Base-by-base conservation (phyloP, 2,113 vertebrate species). In the Eudorcas thomsonii region DNA sequence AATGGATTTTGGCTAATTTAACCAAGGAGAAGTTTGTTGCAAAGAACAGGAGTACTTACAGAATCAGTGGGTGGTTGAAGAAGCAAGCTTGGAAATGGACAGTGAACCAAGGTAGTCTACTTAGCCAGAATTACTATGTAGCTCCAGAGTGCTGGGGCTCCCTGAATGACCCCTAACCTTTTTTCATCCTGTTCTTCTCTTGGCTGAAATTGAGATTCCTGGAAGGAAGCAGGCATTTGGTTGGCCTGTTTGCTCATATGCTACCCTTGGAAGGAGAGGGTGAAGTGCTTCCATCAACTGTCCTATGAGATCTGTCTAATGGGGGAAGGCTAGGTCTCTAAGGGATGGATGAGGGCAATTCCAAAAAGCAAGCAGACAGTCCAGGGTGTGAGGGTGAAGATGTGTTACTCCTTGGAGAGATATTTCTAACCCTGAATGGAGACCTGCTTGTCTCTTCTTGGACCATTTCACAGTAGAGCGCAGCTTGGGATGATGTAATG, bases 1-100 rank as follows among this genome's bases (percentile, higher is more conserved):
- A 91, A 91, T 81, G 50, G 48, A 21, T 36, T 93, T 90, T 89
- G 90, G n/a, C 54, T 87, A 81, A 71, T 86, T 59, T 93, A 91
- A 64, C 45, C 39, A 36, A 81, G 36, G 13, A 83, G 25, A 78
- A 26, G 62, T 84, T 30, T 93, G 52, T 81, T 95, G 62, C 45
- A 92, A 64, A 13, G 30, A 1, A 59, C 52, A 39, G 48, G 4
- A 8, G n/a, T 84, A 17, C 43, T 93, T 57, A 88, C 0, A 43
- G 30, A 81, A 89, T 90, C 80, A n/a, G 57, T 45, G 30, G 30
- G n/a, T 74, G 33, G 1, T 14, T 28, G 10, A 39, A 36, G 50
- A 80, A 55, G 48, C 3, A 36, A 33, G 28, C 45, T 81, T 89
- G 62, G 45, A 36, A 80, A 86, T 45, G 33, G 3, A 26, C 74